Base-by-base conservation (phyloP, 1,140 invertebrate species). In the Drepana arcuata region DNA sequence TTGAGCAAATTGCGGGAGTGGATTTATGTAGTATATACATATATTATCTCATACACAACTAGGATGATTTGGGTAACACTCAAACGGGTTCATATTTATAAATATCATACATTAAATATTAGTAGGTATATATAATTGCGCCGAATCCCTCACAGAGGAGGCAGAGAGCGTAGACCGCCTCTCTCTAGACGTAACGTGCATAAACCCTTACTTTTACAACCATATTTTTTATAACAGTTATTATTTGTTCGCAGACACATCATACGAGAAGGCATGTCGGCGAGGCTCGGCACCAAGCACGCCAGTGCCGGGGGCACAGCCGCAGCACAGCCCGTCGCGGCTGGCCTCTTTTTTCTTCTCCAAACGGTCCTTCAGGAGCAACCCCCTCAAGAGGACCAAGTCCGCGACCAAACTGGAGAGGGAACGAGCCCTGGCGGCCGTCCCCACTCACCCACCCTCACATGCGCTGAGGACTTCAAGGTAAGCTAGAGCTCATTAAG, bases 351-450 rank as follows among this genome's bases (percentile, higher is more conserved):
- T 84, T 60, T 96, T 96, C 87, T 96, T 96, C 86, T 93, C 92
- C 33, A 95, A 95, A 86, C 87, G 94, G 2, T 93, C 92, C 41
- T 93, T 91, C 83, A 89, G 94, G 69, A 92, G 90, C 66, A 94
- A 94, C 83, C 93, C 93, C 3, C 83, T 96, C 49, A 96, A 96
- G 84, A 87, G 95, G 61, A 96, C 94, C 45, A 95, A 96, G 77
- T 95, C 93, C 59, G 94, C 94, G 43, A 95, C 93, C 28, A 96
- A 96, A 75, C 80, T 96, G 56, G 94, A 96, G 65, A 86, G 93
- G 64, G 86, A 43, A 72, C 84, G 37, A 68, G 86, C 60, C 39
- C 61, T 70, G 73, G 87, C 72, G 52, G 84, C 77, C 51, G 69
- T 63, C 39, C 83, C 62, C 34, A 65, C 72, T 9, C 74, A 74